phyloP scores from a whole-genome alignment of 2,888 invertebrate species.

The Acanthosepion esculentum region DNA sequence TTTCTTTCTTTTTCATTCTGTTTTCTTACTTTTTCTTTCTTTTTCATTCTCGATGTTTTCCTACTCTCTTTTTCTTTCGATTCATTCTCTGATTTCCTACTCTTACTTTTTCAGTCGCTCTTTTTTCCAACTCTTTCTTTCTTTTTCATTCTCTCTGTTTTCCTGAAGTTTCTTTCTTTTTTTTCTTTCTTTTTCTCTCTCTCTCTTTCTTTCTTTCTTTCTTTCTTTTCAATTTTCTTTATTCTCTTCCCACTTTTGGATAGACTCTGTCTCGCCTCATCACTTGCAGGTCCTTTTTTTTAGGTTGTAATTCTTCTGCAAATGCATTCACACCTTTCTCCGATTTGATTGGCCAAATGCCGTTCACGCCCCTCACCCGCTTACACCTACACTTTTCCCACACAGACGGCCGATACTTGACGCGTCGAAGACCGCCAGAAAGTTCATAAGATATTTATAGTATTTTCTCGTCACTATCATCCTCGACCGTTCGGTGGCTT shows the following conservation, averaged over 20 bases:
- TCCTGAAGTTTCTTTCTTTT: no score
- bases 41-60: no score
- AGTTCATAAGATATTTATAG: conserved; percentile 33
- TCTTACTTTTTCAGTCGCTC: no score
- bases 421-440: neutral
- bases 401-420: neutral
- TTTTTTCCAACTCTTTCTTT: neutral
- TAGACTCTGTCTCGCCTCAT: neutral
- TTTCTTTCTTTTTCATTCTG: neutral
- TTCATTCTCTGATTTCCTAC: neutral
- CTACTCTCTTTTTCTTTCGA: neutral
- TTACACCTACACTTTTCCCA: no score
- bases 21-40: neutral
- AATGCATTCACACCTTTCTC: neutral
- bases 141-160: neutral
- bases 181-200: neutral
- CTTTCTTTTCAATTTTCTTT: neutral
- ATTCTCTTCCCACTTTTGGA: neutral
- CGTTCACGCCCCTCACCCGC: no score
- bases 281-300: neutral
- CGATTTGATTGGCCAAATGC: neutral
- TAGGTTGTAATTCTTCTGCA: neutral
- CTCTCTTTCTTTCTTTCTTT: neutral
- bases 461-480: neutral
- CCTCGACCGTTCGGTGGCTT: neutral